Base-by-base conservation (phyloP, 2,888 invertebrate genomes). In the Phytoseiulus persimilis region DNA sequence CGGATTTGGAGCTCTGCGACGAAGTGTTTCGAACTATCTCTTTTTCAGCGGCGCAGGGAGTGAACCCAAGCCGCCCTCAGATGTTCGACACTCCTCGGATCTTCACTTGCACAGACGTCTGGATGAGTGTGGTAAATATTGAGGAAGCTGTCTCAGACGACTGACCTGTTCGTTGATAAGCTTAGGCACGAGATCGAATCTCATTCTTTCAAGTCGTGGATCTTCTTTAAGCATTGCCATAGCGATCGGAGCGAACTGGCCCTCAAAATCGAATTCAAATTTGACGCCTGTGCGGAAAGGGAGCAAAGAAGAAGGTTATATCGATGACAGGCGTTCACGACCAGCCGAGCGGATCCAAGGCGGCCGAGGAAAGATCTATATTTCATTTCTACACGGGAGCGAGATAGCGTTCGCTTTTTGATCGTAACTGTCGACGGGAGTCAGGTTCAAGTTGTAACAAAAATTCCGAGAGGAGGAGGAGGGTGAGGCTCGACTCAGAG, bases 171-270 rank as follows among this genome's bases (percentile, higher is more conserved):
- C 87, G 87, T 45, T 87, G 87, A 87, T 87, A 45, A 97, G 95
- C 96, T 99, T 99, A 92, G 99, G 99, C 93, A 99, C 99, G 93
- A 99, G 95, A 93, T 98, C 97, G 94, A 98, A 99, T 93, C 99
- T 96, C 97, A 99, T 98, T 94, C 97, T 97, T 94, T 98, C 96
- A 92, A 99, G 95, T 93, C 98, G 97, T 91, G 96, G 95, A 94
- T 99, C 99, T 93, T 98, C 96, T 91, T 96, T 95, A 94, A 99
- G 95, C 92, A 98, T 97, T 92, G 97, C 96, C 94, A 96, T 95
- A 91, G 99, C 99, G 92, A 98, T 95, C 84, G 98, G 98, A n/a
- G 87, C 87, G 93, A 96, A 96, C 93, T 96, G 95, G 92, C 95
- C 95, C 93, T 97, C 96, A 93, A 97, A 97, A 93, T 98, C 97